Conservation (phyloP, 2,888 invertebrate genomes). For the Ethmia dodecea region DNA sequence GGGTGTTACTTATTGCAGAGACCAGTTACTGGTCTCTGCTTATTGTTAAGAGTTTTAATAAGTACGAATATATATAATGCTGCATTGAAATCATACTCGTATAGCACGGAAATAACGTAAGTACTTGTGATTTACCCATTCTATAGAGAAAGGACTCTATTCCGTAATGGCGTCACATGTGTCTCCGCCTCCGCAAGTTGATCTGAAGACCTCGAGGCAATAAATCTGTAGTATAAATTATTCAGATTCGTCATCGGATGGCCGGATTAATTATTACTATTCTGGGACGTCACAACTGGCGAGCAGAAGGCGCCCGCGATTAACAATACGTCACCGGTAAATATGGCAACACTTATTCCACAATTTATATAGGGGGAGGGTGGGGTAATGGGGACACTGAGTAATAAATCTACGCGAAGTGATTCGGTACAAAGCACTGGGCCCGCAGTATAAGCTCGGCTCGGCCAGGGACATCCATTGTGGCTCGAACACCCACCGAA, state of each 20-base stretch:
- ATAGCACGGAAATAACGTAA: too few species aligned
- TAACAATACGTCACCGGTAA: constrained; percentile 74
- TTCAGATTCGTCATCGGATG: constrained; percentile 64
- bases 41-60: too few species aligned
- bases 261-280: constrained; percentile 70
- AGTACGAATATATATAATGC: too few species aligned
- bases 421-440: constrained; percentile 75
- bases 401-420: constrained; percentile 73
- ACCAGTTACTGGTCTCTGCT: too few species aligned
- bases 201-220: constrained; percentile 45
- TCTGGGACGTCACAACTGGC: constrained; percentile 46
- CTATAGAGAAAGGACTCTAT: too few species aligned
- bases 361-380: constrained; percentile 67
- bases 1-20: too few species aligned
- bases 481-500: constrained; percentile 62
- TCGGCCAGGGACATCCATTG: constrained; percentile 69
- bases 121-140: too few species aligned
- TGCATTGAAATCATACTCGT: too few species aligned
- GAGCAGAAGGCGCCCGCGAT: constrained; percentile 65
- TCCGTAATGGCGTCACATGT: constrained; percentile 31
- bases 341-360: constrained; percentile 75
- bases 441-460: constrained; percentile 64
- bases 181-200: constrained; percentile 30
- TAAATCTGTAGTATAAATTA: constrained; percentile 70
- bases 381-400: constrained; percentile 61